Base-by-base conservation (phyloP, 2,888 invertebrate genomes). In the Neoscelio sp. region DNA sequence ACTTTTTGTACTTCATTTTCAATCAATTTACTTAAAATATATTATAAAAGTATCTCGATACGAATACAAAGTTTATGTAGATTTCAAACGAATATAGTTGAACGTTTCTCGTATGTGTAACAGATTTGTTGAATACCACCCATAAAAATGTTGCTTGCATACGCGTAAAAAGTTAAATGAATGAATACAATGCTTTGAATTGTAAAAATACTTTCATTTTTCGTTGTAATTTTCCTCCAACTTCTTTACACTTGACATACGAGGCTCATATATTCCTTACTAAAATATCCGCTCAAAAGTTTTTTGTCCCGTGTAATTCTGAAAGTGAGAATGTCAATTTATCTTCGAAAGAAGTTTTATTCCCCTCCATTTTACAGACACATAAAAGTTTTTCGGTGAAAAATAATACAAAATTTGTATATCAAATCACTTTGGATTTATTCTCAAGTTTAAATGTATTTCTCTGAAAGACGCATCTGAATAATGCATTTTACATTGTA, bases 261-360 rank as follows among this genome's bases (percentile, higher is more conserved):
- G 68, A 42, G 35, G 26, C 56, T 46, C 26, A 26, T 6, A 26
- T 23, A 23, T 46, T 46, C 23, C 46, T 23, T 46, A 28, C 46
- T 44, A 46, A 56, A 68, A 68, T 68, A 58, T 68, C 28, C 38
- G 38, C 40, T 46, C 17, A 17, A 33, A 58, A 67, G 23, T 58
- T 70, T 58, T 68, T 40, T 60, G 50, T 20, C 58, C 7, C 2
- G 30, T 26, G 48, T 30, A 58, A 58, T 70, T 70, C 33, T 46
- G 70, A 70, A 70, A 70, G 58, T 60, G 58, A 58, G 70, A 70
- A 70, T 38, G 46, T 70, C 70, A 50, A 70, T 70, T 70, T 60
- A 70, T 70, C 70, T 70, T 70, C 58, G 48, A 58, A 58, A 26
- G 58, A 48, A 48, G 28, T 42, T 42, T 42, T 35, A 35, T 35